Conservation (phyloP, 2,888 invertebrate species). For the Eurytoma californica region DNA sequence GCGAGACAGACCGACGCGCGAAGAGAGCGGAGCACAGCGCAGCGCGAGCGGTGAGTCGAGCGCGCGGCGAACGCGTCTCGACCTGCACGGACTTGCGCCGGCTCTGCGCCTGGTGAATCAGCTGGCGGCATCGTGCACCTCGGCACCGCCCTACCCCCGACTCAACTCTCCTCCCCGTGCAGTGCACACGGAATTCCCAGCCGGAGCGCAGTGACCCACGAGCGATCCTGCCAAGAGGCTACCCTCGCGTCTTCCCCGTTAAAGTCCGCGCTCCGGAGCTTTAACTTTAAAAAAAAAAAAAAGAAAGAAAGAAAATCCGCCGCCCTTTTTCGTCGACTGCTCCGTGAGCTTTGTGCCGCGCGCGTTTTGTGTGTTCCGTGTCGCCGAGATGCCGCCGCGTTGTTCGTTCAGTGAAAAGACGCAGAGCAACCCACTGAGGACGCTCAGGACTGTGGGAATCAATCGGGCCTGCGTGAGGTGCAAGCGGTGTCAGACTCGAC, state of each 20-base stretch:
- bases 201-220: slow-evolving; percentile 26
- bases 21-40: not conserved
- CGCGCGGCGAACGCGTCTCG: slow-evolving; percentile 32
- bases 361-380: no score
- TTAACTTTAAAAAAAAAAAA: no score
- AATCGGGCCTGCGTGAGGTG: slow-evolving; percentile 24
- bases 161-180: not conserved
- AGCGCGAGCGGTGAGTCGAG: not conserved
- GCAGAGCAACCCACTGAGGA: not conserved
- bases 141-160: not conserved
- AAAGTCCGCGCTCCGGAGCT: not conserved
- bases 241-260: not conserved
- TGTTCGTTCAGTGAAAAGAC: not conserved
- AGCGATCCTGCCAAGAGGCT: not conserved
- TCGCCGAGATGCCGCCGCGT: slow-evolving; percentile 29
- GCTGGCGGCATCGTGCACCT: slow-evolving; percentile 29
- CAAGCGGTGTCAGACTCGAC: slow-evolving; percentile 29
- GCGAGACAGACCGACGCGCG: no score
- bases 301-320: not conserved
- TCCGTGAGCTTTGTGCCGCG: not conserved
- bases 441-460: slow-evolving; percentile 6
- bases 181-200: slow-evolving; percentile 36
- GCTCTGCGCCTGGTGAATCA: slow-evolving; percentile 44
- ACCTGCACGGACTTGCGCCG: slow-evolving; percentile 51
- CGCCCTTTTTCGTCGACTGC: not conserved